Base-by-base conservation (phyloP, 2,797 vertebrate genomes). In the Epinephelus awoara region DNA sequence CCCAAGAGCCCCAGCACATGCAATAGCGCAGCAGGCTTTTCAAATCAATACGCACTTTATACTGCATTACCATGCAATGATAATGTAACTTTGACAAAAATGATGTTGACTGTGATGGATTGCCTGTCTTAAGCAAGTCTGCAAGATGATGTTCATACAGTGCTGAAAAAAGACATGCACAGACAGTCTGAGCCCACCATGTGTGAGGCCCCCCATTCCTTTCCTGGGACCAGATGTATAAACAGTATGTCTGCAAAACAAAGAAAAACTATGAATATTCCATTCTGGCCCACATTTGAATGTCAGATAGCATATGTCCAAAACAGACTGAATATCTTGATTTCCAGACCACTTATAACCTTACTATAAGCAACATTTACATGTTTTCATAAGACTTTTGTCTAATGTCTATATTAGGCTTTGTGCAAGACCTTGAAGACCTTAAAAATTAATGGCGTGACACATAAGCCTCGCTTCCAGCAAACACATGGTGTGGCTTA, bases 21-120 rank as follows among this genome's bases (percentile, higher is more conserved):
- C 62, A 70, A 72, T 29, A 46, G 25, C 46, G 10, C 34, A 46
- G 62, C 40, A 69, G 70, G 18, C 64, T 69, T 80, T 58, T 63
- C 54, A 73, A 69, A 85, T 88, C 68, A 78, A 73, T 77, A 82
- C 4, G 0, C 66, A 69, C 55, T 72, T 67, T 72, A 75, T 75
- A 72, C 63, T 86, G 77, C 73, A 85, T 85, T 79, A 54, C 57
- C 66, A 79, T 77, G 58, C 71, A 77, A 75, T 67, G 70, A 77
- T 75, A 67, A 84, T 82, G 68, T 68, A 62, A 70, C 68, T 81
- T 42, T 85, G 52, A 80, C 65, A 76, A 56, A 80, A 74, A 70
- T 64, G 9, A 66, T 59, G 72, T 40, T 63, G 77, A 67, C 49
- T 55, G 40, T 72, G 62, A 79, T 74, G 62, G 57, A 79, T 58